A percentile compares a stretch with the other conserved stretches of the same genome.
Evolutionary conservation across 2,113 vertebrate species (phyloP).

Genomic region (Embiotoca jacksoni): DNA sequence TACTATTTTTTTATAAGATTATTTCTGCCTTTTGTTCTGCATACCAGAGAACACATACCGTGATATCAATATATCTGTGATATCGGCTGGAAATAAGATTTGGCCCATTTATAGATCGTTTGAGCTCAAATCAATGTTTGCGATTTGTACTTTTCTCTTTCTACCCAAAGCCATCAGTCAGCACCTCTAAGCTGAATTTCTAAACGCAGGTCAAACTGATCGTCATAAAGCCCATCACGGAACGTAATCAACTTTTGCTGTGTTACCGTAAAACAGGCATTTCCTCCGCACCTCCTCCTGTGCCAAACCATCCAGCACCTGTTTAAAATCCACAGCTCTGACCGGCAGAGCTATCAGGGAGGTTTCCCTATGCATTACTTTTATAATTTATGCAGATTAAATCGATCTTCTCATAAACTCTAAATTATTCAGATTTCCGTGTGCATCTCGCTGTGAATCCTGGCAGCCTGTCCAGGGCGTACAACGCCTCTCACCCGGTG

Average conservation of each 20-base stretch:
- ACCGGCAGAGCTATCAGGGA: conserved; percentile 3
- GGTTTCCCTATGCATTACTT: conserved; percentile 1
- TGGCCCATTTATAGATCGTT: too few species aligned
- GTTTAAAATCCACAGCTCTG: not conserved
- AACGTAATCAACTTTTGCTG: too few species aligned
- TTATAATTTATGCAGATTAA: conserved; percentile 15
- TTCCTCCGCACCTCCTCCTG: not conserved
- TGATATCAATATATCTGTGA: too few species aligned
- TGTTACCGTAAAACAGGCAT: not conserved
- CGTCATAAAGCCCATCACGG: not conserved
- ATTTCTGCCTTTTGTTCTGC: too few species aligned
- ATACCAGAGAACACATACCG: too few species aligned
- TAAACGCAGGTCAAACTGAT: not conserved
- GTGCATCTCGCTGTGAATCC: not conserved
- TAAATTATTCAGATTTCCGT: conserved; percentile 9
- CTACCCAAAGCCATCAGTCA: not conserved
- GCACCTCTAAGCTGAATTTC: not conserved
- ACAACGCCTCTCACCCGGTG: not conserved
- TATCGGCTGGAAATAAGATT: too few species aligned
- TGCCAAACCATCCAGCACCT: not conserved
- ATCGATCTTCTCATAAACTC: conserved; percentile 7
- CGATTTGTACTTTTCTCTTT: too few species aligned
- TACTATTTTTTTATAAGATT: too few species aligned
- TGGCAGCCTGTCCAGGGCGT: not conserved
- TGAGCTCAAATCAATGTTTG: too few species aligned